Evolutionary conservation across 2,113 vertebrate species (phyloP), one percentile per base, ranked within the genome.

Genomic region (Peromyscus polionotus): DNA sequence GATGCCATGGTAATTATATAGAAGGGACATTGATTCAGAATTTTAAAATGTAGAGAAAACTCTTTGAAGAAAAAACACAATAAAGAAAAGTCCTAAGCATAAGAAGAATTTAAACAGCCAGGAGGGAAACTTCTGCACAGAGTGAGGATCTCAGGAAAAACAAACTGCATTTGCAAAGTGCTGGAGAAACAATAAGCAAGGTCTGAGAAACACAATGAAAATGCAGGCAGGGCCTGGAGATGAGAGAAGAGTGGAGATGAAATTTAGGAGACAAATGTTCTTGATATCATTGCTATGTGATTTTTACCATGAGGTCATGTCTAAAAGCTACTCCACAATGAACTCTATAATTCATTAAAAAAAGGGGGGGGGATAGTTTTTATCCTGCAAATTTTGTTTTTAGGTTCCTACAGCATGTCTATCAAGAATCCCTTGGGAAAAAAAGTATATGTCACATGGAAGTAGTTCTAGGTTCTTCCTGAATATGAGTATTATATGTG

Each of bases 201-300:
- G 6, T 65, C 84, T n/a, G 54, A 33, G 42, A 91, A 88, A 72
- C 39, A 14, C 8, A n/a, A 45, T 20, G 51, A 57, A 61, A 68
- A 77, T 45, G 6, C 3, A 51, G 36, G 10, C n/a, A 26, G 4
- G 7, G 1, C 2, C 7, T 57, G 4, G 24, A 77, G 1, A 11
- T 42, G 3, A 16, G 0, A 12, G 7, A 76, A 48, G 5, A 24
- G 4, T 65, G 0, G 5, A 3, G 11, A 59, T 14, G 3, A 79
- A 22, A 2, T 48, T 13, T 31, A 3, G 68, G 17, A 86, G 19
- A 1, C 28, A 5, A 80, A 81, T 12, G 39, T 0, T 7, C 13
- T 94, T 81, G 72, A 67, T 20, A 77, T 94, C 28, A 5, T 0
- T 54, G 8, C 57, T 57, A 4, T 61, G 9, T 20, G 1, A 14